Evolutionary conservation across 1,140 invertebrate genomes (phyloP).

Genomic region (Platorchestia sp.): DNA sequence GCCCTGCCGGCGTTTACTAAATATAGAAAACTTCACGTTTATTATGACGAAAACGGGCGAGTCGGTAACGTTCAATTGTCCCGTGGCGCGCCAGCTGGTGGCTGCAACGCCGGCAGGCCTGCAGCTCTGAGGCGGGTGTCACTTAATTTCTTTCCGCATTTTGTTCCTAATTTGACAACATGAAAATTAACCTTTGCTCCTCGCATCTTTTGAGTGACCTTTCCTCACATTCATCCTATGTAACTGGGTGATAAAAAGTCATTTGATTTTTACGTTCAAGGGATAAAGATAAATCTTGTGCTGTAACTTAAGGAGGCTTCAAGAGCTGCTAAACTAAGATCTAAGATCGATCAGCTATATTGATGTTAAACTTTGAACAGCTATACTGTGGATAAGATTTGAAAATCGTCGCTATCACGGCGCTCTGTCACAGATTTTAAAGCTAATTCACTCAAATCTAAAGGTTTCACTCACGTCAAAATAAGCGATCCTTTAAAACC

Average conservation of each 20-base stretch:
- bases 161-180: neutral
- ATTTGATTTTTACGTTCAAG: too few species aligned
- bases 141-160: neutral
- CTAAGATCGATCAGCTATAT: too few species aligned
- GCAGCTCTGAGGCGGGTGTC: neutral
- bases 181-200: neutral
- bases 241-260: neutral
- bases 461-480: too few species aligned
- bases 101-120: neutral
- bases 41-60: conserved; percentile 37
- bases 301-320: too few species aligned
- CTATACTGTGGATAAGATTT: too few species aligned
- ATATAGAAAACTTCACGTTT: conserved; percentile 35
- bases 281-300: too few species aligned
- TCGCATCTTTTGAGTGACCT: neutral
- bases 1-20: neutral
- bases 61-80: neutral
- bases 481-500: too few species aligned
- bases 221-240: neutral
- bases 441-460: too few species aligned
- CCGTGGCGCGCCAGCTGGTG: neutral
- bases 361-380: too few species aligned
- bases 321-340: too few species aligned
- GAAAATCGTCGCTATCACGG: too few species aligned
- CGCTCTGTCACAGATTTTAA: too few species aligned